Evolutionary conservation across 1,140 invertebrate genomes (phyloP).

Genomic region (Drosophila orosa): DNA sequence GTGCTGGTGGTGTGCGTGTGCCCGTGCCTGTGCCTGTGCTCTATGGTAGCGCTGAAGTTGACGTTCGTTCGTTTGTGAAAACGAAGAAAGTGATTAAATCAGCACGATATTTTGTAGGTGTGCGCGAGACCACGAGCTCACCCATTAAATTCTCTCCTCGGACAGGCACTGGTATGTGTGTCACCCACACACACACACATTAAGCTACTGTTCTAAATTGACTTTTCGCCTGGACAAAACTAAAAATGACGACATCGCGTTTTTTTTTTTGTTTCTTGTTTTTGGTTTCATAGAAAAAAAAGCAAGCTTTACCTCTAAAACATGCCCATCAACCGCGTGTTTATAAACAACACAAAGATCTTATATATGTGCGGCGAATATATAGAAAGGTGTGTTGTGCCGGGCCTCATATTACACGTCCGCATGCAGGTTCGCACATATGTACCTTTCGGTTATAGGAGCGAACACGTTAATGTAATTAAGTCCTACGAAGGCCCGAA

Average conservation of each 20-base stretch:
- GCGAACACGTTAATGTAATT: constrained; percentile 50
- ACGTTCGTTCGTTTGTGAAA: constrained; percentile 75
- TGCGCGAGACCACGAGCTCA: constrained; percentile 69
- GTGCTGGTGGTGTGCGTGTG: constrained; percentile 8
- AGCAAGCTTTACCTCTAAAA: constrained; percentile 43
- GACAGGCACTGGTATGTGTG: constrained; percentile 36
- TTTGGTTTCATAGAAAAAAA: constrained; percentile 32
- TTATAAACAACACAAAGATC: constrained; percentile 56
- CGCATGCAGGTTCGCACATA: constrained; percentile 36
- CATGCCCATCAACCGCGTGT: constrained; percentile 49
- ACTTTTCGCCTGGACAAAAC: constrained; percentile 78
- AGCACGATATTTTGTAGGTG: constrained; percentile 82
- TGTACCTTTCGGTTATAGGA: constrained; percentile 32
- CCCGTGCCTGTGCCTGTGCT: constrained; percentile 67
- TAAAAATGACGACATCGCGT: constrained; percentile 80
- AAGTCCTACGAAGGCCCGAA: constrained; percentile 16
- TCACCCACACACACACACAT: constrained; percentile 24
- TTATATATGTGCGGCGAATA: constrained; percentile 31
- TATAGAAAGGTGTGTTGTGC: constrained; percentile 48
- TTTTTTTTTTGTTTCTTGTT: constrained; percentile 26
- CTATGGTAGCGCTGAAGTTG: constrained; percentile 73
- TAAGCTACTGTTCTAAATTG: constrained; percentile 69
- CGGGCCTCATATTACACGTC: constrained; percentile 45
- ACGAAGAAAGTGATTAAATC: constrained; percentile 82
- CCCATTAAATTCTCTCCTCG: constrained; percentile 67